These are phyloP conservation scores for Drosophila suzukii DNA, from an alignment of 1,140 invertebrate genomes.

Conservation along the genomic window DNA sequence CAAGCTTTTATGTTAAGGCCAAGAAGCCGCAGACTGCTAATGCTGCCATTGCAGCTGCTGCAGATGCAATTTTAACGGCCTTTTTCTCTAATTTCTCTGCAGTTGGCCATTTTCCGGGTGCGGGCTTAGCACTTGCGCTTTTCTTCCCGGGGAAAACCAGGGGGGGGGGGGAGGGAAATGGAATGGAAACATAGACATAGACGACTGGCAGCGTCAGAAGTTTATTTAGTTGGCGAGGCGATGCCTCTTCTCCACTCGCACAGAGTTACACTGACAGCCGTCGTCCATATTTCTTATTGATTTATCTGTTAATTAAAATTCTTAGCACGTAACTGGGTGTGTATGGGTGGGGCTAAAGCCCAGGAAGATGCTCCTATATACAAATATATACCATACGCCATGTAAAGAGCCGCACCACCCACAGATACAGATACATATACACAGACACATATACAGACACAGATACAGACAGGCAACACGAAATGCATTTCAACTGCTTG, in stretches of 20 bases:
- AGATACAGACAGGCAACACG: constrained; percentile 62
- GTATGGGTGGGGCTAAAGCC: constrained; percentile 35
- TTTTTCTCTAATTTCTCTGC: constrained; percentile 71
- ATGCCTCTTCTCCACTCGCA: constrained; percentile 12
- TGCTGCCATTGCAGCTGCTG: constrained; percentile 38
- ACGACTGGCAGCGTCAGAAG: constrained; percentile 60
- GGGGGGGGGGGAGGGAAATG: neutral
- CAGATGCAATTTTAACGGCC: constrained; percentile 70
- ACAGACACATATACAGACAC: neutral
- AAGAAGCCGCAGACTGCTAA: constrained; percentile 46
- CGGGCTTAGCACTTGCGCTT: constrained; percentile 65
- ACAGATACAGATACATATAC: constrained; percentile 9
- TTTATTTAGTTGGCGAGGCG: constrained; percentile 69
- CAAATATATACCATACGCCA: constrained; percentile 13
- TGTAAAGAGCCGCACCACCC: constrained; percentile 37
- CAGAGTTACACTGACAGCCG: constrained; percentile 72
- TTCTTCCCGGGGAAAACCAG: constrained; percentile 31
- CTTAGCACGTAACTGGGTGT: constrained; percentile 78
- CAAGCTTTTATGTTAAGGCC: constrained; percentile 33
- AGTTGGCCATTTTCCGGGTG: constrained; percentile 55
- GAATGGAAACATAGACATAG: constrained; percentile 40
- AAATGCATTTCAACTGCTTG: constrained; percentile 79
- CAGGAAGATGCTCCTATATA: constrained; percentile 36
- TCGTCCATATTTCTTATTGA: constrained; percentile 83
- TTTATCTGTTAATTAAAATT: constrained; percentile 84